Evolutionary conservation across 2,113 vertebrate genomes (phyloP).

Genomic region (Tichodroma muraria): DNA sequence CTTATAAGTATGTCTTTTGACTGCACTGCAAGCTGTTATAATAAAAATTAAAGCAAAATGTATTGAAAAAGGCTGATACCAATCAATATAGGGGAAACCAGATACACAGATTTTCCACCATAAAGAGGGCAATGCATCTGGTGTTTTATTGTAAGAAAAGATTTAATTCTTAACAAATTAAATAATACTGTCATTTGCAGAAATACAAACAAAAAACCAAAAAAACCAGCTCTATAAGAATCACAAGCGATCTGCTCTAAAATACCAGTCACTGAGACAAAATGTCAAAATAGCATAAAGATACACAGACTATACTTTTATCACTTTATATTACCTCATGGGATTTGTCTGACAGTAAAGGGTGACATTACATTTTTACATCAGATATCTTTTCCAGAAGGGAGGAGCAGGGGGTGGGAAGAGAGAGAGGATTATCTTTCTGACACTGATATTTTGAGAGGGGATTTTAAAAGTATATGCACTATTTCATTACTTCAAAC

Average conservation of each 20-base stretch:
- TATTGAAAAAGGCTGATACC: neutral
- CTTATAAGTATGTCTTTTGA: neutral
- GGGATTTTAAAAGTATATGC: neutral
- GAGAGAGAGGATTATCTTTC: neutral
- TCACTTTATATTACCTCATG: neutral
- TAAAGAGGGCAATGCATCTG: neutral
- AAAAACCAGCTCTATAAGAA: neutral
- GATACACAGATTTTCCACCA: neutral
- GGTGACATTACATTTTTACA: neutral
- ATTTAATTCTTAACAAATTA: neutral
- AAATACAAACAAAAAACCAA: too few relatives aligned
- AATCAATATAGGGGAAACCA: neutral
- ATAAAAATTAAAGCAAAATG: neutral
- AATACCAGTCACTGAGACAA: neutral
- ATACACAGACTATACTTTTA: neutral
- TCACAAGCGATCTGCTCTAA: neutral
- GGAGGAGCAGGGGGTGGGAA: rapidly evolving
- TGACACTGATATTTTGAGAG: neutral
- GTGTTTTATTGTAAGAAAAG: neutral
- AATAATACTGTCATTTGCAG: neutral
- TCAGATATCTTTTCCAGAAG: neutral
- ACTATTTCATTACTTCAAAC: neutral
- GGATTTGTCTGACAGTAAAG: neutral
- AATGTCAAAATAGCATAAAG: neutral
- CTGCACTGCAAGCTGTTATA: neutral